These are phyloP conservation scores for Ceratosolen solmsi DNA, from an alignment of 1,140 invertebrate species.

Conservation along the genomic window DNA sequence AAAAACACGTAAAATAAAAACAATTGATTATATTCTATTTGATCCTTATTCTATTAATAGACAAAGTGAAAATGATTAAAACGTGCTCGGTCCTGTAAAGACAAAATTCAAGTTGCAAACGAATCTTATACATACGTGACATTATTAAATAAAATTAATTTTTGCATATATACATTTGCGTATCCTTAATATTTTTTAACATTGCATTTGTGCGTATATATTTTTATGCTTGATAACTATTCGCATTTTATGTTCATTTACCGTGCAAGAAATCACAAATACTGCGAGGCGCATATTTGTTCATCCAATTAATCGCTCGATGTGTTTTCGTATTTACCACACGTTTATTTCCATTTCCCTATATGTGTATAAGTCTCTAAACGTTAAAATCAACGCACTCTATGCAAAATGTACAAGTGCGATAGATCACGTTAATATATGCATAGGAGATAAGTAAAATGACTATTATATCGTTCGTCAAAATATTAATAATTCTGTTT, in stretches of 20 bases:
- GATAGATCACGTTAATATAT: background rate
- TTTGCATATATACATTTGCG: too few species aligned
- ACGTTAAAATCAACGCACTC: background rate
- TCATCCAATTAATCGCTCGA: constrained; percentile 46
- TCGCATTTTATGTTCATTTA: background rate
- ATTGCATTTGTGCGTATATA: background rate
- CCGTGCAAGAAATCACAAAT: background rate
- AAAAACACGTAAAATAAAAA: too few species aligned
- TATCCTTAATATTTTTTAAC: too few species aligned
- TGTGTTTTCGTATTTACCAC: constrained; percentile 32
- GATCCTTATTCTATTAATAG: too few species aligned
- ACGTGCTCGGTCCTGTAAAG: too few species aligned
- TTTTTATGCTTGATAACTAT: background rate
- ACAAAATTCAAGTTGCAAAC: too few species aligned
- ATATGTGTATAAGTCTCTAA: background rate
- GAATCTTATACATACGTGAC: too few species aligned
- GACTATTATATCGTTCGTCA: background rate
- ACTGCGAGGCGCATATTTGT: constrained; percentile 29
- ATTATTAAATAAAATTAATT: too few species aligned
- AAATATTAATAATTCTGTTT: too few species aligned
- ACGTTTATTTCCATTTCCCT: background rate
- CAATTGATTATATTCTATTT: too few species aligned
- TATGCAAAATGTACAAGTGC: background rate
- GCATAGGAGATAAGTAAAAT: background rate
- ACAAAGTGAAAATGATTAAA: too few species aligned